Evolutionary conservation across 2,113 vertebrate genomes (phyloP).

Genomic region (Eulemur rufifrons): DNA sequence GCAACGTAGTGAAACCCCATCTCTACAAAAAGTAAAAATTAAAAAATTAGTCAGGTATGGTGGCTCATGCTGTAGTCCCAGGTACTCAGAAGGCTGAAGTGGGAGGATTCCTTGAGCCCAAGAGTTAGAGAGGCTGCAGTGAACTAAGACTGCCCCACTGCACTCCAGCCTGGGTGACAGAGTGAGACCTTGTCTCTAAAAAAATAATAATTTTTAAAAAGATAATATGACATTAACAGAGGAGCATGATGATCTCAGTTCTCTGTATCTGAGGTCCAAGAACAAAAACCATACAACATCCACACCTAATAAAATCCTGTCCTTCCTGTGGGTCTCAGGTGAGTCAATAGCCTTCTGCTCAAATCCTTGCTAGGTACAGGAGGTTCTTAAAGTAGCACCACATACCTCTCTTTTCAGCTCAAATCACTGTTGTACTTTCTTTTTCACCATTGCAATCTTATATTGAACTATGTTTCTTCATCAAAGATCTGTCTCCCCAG

Average conservation of each 20-base stretch:
- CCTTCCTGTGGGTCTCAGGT: neutral
- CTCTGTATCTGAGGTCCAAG: neutral
- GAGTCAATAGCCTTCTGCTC: neutral
- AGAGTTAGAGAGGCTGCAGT: too few species aligned
- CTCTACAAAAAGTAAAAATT: too few species aligned
- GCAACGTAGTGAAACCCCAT: too few species aligned
- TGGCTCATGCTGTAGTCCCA: too few species aligned
- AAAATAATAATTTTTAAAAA: too few species aligned
- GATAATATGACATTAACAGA: neutral
- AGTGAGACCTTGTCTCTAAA: too few species aligned
- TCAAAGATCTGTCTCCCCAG: neutral
- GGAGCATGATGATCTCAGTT: neutral
- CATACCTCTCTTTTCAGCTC: neutral
- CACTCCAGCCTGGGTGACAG: too few species aligned
- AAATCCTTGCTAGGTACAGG: neutral
- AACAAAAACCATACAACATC: neutral
- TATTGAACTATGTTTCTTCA: neutral
- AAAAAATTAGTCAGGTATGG: too few species aligned
- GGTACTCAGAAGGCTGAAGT: too few species aligned
- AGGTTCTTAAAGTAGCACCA: neutral
- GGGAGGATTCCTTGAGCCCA: too few species aligned
- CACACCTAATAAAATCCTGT: neutral
- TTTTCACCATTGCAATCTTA: neutral
- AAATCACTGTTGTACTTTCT: neutral
- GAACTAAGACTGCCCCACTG: too few species aligned